These are phyloP conservation scores for Urocitellus parryii DNA, from an alignment of 2,113 vertebrate species.

Conservation along the genomic window DNA sequence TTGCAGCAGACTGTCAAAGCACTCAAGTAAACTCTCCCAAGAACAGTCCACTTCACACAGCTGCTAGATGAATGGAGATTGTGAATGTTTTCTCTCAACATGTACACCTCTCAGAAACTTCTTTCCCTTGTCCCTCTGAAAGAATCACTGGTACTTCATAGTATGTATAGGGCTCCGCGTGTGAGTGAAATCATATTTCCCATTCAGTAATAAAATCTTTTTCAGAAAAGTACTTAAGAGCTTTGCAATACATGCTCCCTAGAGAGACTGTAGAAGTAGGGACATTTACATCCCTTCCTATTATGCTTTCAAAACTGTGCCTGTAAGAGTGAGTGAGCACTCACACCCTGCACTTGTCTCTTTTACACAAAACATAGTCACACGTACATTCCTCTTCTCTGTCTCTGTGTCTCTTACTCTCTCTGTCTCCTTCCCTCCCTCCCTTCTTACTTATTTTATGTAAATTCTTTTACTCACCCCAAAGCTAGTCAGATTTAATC, in stretches of 20 bases:
- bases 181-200: slow-evolving; percentile 45
- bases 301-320: not conserved
- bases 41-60: not conserved
- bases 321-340: not conserved
- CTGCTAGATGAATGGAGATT: not conserved
- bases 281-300: not conserved
- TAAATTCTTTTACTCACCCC: not conserved
- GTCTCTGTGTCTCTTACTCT: not conserved
- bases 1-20: not conserved
- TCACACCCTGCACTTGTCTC: accelerated
- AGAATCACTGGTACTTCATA: not conserved
- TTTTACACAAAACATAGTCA: not conserved
- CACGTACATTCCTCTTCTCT: too few species aligned
- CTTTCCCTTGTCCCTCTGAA: not conserved
- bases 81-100: not conserved
- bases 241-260: not conserved
- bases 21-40: not conserved
- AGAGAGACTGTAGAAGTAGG: not conserved
- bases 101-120: not conserved
- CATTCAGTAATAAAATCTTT: slow-evolving; percentile 28
- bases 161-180: not conserved
- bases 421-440: not conserved
- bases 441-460: not conserved
- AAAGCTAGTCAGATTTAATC: not conserved
- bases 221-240: slow-evolving; percentile 3